These are phyloP conservation scores for Aegypius monachus DNA, from an alignment of 2,113 vertebrate species.

Conservation along the genomic window DNA sequence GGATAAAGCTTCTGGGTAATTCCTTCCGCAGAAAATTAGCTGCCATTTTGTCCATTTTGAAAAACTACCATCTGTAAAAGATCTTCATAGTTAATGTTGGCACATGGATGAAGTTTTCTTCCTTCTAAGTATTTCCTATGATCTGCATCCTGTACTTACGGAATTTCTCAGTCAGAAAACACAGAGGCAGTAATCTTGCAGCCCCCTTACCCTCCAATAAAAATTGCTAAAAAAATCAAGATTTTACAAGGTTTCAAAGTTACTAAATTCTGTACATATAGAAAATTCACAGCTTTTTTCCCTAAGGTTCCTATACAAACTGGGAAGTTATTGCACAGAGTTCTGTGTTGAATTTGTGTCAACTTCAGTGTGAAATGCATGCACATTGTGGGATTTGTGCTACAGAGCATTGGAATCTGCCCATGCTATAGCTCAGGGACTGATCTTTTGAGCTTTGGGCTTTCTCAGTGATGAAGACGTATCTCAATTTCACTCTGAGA, in stretches of 20 bases:
- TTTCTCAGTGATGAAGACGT: background rate
- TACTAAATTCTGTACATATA: background rate
- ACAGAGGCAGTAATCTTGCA: background rate
- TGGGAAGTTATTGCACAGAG: background rate
- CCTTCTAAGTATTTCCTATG: background rate
- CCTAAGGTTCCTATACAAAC: background rate
- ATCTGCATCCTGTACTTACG: background rate
- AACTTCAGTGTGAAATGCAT: background rate
- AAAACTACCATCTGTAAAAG: background rate
- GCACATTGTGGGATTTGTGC: background rate
- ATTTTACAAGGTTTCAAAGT: background rate
- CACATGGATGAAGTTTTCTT: background rate
- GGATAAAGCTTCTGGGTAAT: background rate
- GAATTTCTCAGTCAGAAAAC: background rate
- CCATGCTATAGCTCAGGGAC: background rate
- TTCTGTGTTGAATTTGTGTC: background rate
- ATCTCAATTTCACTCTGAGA: background rate
- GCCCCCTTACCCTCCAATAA: fast-evolving
- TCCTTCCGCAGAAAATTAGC: background rate
- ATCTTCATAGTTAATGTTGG: background rate
- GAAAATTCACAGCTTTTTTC: background rate
- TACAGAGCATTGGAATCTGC: background rate
- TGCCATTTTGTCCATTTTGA: background rate
- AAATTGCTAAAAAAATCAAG: background rate
- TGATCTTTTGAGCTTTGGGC: background rate